Evolutionary conservation across 2,113 vertebrate genomes (phyloP).

Genomic region (Syngnathus scovelli): DNA sequence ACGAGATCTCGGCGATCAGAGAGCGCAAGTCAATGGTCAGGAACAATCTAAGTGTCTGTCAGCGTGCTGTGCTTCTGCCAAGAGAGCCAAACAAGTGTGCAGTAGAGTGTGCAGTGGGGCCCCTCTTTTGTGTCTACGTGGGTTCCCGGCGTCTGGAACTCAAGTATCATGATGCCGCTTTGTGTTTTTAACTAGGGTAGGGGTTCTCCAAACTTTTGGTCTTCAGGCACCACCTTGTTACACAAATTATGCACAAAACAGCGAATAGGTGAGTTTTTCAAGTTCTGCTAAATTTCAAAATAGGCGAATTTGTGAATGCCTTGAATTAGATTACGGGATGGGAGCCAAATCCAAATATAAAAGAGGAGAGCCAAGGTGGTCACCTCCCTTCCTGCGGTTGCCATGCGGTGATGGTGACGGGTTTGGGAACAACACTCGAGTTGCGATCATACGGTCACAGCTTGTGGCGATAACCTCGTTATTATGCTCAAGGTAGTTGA

Average conservation of each 20-base stretch:
- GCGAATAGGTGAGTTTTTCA: background rate
- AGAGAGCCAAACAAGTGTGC: constrained; percentile 47
- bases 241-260: background rate
- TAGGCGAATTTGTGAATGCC: too few species aligned
- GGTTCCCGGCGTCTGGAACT: constrained; percentile 28
- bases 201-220: background rate
- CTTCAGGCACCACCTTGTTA: background rate
- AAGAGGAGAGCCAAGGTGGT: background rate
- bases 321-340: background rate
- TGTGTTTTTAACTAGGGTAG: constrained; percentile 17
- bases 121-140: constrained; percentile 33
- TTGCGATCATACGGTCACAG: constrained; percentile 66
- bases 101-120: constrained; percentile 36
- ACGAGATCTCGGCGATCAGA: constrained; percentile 68
- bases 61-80: constrained; percentile 52
- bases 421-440: constrained; percentile 59
- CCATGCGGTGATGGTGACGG: constrained; percentile 43
- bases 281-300: background rate
- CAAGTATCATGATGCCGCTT: constrained; percentile 30
- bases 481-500: constrained; percentile 72
- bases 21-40: constrained; percentile 69
- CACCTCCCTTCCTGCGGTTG: constrained; percentile 17
- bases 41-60: constrained; percentile 77
- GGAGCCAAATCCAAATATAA: background rate
- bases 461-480: constrained; percentile 75